phyloP scores from a whole-genome alignment of 2,113 vertebrate species.

The Burhinus oedicnemus region DNA sequence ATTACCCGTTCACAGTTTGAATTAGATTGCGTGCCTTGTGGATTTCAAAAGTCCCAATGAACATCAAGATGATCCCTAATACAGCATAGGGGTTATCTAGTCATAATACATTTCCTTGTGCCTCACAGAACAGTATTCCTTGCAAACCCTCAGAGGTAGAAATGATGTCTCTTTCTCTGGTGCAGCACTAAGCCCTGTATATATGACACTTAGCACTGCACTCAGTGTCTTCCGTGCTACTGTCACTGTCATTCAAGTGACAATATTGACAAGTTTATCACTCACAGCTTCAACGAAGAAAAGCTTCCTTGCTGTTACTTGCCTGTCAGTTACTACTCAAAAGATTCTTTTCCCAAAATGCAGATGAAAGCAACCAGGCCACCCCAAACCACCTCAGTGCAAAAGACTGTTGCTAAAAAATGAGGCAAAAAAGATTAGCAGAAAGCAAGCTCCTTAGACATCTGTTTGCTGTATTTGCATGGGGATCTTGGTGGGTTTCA shows the following conservation, averaged over 20 bases:
- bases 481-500: background rate
- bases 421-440: background rate
- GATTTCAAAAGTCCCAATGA: background rate
- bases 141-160: background rate
- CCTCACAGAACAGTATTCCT: background rate
- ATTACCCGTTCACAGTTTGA: background rate
- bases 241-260: background rate
- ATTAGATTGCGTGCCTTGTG: background rate
- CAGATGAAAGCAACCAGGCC: background rate
- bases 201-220: background rate
- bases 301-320: background rate
- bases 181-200: background rate
- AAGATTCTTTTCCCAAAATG: background rate
- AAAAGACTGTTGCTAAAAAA: background rate
- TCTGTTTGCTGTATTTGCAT: background rate
- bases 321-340: background rate
- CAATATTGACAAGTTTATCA: background rate
- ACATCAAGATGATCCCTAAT: background rate
- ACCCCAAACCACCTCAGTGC: background rate
- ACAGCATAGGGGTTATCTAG: background rate
- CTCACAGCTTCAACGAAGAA: background rate
- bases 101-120: background rate
- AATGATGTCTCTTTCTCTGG: background rate
- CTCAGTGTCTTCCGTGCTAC: background rate
- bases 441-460: background rate